Percentiles rank a stretch among this genome's conserved stretches.
These are phyloP conservation scores for Agrotis clavis DNA, from an alignment of 2,888 invertebrate genomes.

Conservation along the genomic window DNA sequence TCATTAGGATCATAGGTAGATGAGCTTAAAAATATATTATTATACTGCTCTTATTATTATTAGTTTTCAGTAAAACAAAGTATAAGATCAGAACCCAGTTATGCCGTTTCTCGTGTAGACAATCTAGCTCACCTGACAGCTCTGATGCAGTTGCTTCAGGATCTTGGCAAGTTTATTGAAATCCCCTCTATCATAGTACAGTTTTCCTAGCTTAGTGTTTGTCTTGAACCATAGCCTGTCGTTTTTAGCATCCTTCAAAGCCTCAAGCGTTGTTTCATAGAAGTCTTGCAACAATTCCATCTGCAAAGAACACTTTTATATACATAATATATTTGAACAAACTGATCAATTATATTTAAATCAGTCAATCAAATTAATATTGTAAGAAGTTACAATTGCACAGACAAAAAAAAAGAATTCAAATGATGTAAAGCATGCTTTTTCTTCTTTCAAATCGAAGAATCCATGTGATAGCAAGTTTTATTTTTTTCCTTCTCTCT, in stretches of 20 bases:
- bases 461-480: background rate
- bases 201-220: conserved; percentile 99
- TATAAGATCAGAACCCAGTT: background rate
- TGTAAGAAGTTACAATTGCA: background rate
- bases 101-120: background rate
- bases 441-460: background rate
- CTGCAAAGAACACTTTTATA: conserved; percentile 84
- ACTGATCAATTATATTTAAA: conserved; percentile 17
- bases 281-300: conserved; percentile 99
- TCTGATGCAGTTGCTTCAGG: conserved; percentile 98
- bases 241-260: conserved; percentile 99
- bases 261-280: conserved; percentile 98
- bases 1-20: too few relatives aligned
- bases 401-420: background rate
- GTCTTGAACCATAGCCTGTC: conserved; percentile 99
- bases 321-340: conserved; percentile 36
- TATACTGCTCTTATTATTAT: background rate
- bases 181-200: conserved; percentile 99
- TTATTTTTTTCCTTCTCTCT: background rate
- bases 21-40: background rate
- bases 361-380: conserved; percentile 35
- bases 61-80: background rate
- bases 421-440: background rate
- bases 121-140: conserved; percentile 95
- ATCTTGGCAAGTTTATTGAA: conserved; percentile 98